Base-by-base conservation (phyloP, 2,113 vertebrate genomes). In the Ptilorrhoa leucosticta region DNA sequence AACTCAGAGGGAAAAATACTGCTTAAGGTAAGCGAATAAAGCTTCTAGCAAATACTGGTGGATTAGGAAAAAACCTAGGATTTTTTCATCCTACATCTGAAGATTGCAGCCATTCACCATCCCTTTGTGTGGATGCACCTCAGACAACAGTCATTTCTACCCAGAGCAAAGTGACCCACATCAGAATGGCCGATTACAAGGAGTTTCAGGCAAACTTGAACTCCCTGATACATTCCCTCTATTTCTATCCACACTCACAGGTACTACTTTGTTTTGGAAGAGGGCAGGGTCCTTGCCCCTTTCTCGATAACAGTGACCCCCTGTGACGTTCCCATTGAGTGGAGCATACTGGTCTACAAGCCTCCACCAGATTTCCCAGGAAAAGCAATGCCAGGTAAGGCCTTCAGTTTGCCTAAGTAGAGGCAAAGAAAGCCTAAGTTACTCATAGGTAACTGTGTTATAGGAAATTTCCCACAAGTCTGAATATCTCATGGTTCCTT, bases 241-340 rank as follows among this genome's bases (percentile, higher is more conserved):
- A 9, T 21, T 80, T 87, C 69, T 50, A 28, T 60, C 66, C 17
- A 5, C 47, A 6, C 84, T 87, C 87, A 33, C 96, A 99, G 99
- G 96, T 97, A 98, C 35, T 98, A 98, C 94, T 99, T 99, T 93
- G 97, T 96, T 14, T 77, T 99, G 96, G 98, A 97, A 96, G 98
- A 98, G 97, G 97, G 98, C 92, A 97, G 91, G 33, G 60, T 72
- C 3, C 95, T 94, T 3, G 39, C 92, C 7, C 97, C 95, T 19
- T 98, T 99, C 98, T 98, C 97, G 0, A 42, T 99, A 90, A 99
- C 98, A 5, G 98, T 99, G 84, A 98, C 98, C 4, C 99, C 98
- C 10, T 99, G 99, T 64, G 98, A 98, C 35, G 96, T 97, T 40
- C 97, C 98, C 45, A 97, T 99, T 0, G 98, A 99, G 86, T 99